Conservation (phyloP, 2,888 invertebrate genomes). For the Synergus japonicus region DNA sequence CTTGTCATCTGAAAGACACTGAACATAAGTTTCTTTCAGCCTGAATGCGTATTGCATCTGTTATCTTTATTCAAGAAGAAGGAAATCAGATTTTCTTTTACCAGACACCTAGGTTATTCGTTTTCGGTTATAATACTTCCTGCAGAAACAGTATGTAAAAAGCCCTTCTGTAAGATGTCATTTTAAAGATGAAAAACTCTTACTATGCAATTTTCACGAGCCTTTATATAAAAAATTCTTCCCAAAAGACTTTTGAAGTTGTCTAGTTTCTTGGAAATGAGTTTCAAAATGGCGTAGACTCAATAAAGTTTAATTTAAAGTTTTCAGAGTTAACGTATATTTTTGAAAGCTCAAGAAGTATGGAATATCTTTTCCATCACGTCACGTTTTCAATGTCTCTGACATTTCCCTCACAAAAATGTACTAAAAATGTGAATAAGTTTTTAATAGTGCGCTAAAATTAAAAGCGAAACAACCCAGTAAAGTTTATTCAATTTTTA, state of each 20-base stretch:
- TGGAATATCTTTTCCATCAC: neutral
- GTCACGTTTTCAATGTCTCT: too few species aligned
- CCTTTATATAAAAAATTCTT: neutral
- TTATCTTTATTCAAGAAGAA: neutral
- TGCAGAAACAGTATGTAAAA: too few species aligned
- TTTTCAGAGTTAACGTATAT: neutral
- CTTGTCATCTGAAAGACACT: neutral
- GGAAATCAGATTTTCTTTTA: neutral
- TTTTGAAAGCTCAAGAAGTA: neutral
- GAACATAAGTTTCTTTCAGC: slow-evolving; percentile 9
- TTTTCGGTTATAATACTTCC: neutral
- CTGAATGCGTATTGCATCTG: neutral
- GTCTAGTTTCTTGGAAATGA: slow-evolving; percentile 22
- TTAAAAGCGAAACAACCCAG: too few species aligned
- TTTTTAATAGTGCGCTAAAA: too few species aligned
- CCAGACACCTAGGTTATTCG: neutral
- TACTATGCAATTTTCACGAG: neutral
- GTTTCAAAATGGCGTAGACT: neutral
- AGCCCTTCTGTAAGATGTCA: too few species aligned
- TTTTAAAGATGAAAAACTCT: too few species aligned
- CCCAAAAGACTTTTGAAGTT: neutral
- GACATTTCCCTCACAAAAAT: too few species aligned
- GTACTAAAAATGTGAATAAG: too few species aligned
- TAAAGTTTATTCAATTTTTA: too few species aligned
- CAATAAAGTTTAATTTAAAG: slow-evolving; percentile 7